Evolutionary conservation across 2,888 invertebrate genomes (phyloP).

Genomic region (Cryptosula pallasiana): DNA sequence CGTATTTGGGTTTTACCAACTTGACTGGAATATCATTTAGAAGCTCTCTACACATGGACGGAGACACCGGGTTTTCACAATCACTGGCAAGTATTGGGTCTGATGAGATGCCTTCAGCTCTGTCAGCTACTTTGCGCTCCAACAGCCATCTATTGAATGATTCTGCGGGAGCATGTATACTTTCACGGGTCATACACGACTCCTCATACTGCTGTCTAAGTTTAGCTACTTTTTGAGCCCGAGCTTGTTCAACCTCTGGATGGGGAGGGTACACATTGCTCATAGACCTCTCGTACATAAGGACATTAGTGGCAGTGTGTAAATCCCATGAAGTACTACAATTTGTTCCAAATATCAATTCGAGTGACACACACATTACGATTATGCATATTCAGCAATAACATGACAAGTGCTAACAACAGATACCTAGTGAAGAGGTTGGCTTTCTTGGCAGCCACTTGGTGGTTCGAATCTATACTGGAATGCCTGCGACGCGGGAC

Average conservation of each 20-base stretch:
- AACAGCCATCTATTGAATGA: slow-evolving; percentile 92
- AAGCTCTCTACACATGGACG: slow-evolving; percentile 91
- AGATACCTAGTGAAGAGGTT: background rate
- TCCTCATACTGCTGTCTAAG: slow-evolving; percentile 87
- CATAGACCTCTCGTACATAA: slow-evolving; percentile 79
- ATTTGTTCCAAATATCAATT: no score
- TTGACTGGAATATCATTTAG: slow-evolving; percentile 98
- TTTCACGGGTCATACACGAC: slow-evolving; percentile 76
- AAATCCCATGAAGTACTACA: slow-evolving; percentile 70
- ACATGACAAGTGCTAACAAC: no score
- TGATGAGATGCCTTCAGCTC: slow-evolving; percentile 61
- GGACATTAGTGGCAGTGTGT: slow-evolving; percentile 84
- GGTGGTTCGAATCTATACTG: slow-evolving; percentile 26
- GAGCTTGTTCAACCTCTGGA: slow-evolving; percentile 84
- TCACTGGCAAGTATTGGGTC: slow-evolving; percentile 87
- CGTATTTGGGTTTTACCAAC: slow-evolving; percentile 88
- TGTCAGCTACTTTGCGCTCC: slow-evolving; percentile 84
- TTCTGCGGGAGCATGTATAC: slow-evolving; percentile 89
- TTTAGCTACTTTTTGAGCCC: slow-evolving; percentile 76
- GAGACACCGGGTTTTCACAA: slow-evolving; percentile 85
- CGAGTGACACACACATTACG: no score
- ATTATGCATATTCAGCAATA: no score
- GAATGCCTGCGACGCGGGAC: background rate
- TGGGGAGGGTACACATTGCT: slow-evolving; percentile 83
- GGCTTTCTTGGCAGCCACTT: slow-evolving; percentile 63